Base-by-base conservation (phyloP, 2,888 invertebrate genomes). In the Camponotus fellah region DNA sequence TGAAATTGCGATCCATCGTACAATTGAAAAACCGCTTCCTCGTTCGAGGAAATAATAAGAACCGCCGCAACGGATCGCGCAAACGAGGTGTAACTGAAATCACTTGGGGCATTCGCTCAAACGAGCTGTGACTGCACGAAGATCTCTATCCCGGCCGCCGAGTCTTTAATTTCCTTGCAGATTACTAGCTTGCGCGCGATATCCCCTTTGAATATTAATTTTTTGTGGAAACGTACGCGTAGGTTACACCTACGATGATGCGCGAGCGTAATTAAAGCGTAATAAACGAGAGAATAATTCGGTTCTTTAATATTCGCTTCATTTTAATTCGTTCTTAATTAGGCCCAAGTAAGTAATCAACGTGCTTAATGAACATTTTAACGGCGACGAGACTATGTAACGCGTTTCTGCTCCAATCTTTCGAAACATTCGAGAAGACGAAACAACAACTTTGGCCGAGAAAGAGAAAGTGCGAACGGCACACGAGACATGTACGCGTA, bases 31-130 rank as follows among this genome's bases (percentile, higher is more conserved):
- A 85, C 90, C 83, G 90, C 88, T 92, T 90, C 92, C 92, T 91
- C 90, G 89, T 86, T 84, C 88, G 81, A 26, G 68, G 89, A 92
- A 92, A 91, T 90, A 89, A 91, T 90, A 90, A 87, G 87, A 87
- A 83, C 87, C 87, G 87, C 85, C 85, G 88, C 53, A 53, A 86
- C 85, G 85, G 90, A 85, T 90, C 90, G 89, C 90, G 91, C 87
- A 92, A 92, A 90, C 92, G 91, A 91, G 92, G 90, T 92, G 92
- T 92, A 91, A 92, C 92, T 79, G 90, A 89, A 90, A 90, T 90
- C 90, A 89, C 90, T 89, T 76, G 89, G 85, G 86, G 91, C 84
- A 90, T 86, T 83, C 88, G 90, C 89, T 88, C 86, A 91, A 92
- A 92, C 92, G 92, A 92, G 92, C 92, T 91, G 92, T 91, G 91